A percentile compares a stretch with the other conserved stretches of the same genome.
phyloP scores from a whole-genome alignment of 2,113 vertebrate species.

The Epinephelus moara region DNA sequence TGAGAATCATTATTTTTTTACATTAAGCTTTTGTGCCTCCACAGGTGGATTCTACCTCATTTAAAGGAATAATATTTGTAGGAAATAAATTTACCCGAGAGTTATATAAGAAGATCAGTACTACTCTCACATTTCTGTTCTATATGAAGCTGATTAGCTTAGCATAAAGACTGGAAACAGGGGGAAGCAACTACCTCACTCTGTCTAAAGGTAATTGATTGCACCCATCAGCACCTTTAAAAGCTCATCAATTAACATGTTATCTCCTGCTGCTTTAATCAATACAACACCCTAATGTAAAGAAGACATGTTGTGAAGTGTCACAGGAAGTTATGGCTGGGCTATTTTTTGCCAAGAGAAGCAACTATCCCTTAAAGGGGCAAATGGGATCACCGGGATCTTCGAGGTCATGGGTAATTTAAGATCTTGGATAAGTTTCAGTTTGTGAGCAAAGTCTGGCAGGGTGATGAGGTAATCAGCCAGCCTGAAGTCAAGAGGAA shows the following conservation, averaged over 20 bases:
- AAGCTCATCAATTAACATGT: background rate
- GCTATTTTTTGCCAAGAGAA: too few relatives aligned
- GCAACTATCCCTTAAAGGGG: background rate
- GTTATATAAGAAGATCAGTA: background rate
- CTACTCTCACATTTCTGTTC: background rate
- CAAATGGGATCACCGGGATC: background rate
- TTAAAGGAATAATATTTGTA: background rate
- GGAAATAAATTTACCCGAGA: background rate
- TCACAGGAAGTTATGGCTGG: background rate
- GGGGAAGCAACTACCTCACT: background rate
- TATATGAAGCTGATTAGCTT: background rate
- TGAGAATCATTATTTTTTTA: background rate
- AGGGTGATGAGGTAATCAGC: conserved; percentile 64
- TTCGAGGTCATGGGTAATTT: conserved; percentile 13
- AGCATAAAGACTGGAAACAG: background rate
- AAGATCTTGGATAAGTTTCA: conserved; percentile 27
- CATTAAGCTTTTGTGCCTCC: background rate
- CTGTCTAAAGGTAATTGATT: background rate
- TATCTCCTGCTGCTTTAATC: background rate
- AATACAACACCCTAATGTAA: background rate
- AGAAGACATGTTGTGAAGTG: background rate
- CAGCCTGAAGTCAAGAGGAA: conserved; percentile 43
- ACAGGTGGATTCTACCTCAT: background rate
- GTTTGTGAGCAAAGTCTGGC: conserved; percentile 33
- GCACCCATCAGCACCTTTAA: background rate